Evolutionary conservation across 2,113 vertebrate species (phyloP).

Genomic region (Callorhinus ursinus): DNA sequence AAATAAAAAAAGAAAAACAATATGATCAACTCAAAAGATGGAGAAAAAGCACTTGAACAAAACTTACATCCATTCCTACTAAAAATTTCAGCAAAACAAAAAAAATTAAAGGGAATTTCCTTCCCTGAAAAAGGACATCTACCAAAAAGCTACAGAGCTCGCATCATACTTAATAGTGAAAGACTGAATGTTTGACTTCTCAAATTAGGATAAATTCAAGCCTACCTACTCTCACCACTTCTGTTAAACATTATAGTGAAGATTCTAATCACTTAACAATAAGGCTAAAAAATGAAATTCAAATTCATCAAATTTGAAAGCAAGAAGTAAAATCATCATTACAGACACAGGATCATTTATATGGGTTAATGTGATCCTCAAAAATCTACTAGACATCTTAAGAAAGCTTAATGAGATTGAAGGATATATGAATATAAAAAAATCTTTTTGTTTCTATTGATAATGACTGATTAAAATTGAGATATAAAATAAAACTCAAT

Average conservation of each 20-base stretch:
- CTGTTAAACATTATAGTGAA: not conserved
- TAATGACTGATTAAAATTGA: not conserved
- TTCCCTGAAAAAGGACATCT: not conserved
- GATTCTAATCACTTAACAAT: not conserved
- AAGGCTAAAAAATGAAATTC: not conserved
- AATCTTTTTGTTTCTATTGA: not conserved
- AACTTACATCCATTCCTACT: not conserved
- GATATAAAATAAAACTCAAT: not conserved
- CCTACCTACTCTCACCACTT: not conserved
- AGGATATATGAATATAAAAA: not conserved
- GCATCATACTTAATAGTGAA: not conserved
- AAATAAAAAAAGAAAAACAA: not conserved
- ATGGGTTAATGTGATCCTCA: not conserved
- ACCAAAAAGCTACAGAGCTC: not conserved
- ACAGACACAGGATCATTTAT: not conserved
- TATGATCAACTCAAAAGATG: not conserved
- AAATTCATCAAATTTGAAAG: not conserved
- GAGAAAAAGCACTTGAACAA: not conserved
- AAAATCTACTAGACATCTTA: not conserved
- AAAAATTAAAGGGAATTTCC: not conserved
- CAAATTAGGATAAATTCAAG: not conserved
- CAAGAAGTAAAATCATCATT: not conserved
- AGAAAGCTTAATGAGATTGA: not conserved
- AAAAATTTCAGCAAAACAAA: not conserved
- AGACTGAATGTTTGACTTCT: not conserved